phyloP scores from a whole-genome alignment of 2,888 invertebrate genomes.

The Entomobrya multifasciata region DNA sequence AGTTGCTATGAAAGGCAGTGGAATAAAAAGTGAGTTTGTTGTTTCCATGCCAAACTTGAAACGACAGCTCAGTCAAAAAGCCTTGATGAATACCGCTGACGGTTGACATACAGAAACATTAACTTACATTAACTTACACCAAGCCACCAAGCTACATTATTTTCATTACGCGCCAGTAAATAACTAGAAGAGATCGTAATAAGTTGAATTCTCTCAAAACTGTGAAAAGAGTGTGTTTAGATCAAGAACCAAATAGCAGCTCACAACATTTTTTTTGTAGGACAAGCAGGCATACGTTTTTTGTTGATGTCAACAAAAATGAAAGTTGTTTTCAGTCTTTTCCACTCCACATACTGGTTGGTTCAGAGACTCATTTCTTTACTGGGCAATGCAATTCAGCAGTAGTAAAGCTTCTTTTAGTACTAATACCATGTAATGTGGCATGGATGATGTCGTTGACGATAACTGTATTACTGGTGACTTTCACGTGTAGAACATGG shows the following conservation, averaged over 20 bases:
- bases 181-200: not conserved
- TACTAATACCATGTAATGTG: constrained; percentile 9
- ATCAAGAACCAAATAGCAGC: too few species aligned
- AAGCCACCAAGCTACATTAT: not conserved
- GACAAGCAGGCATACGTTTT: not conserved
- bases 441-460: not conserved
- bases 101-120: not conserved
- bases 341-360: not conserved
- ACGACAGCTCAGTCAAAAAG: too few species aligned
- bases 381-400: not conserved
- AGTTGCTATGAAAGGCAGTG: too few species aligned
- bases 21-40: too few species aligned
- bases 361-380: not conserved
- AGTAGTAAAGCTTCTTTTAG: constrained; percentile 33
- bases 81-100: not conserved
- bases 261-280: not conserved
- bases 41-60: too few species aligned
- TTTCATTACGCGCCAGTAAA: constrained; percentile 15
- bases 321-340: constrained; percentile 29
- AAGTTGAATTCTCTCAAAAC: not conserved
- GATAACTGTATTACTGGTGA: constrained; percentile 3
- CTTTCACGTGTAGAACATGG: not conserved
- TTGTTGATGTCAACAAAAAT: constrained; percentile 47
- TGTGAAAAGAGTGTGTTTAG: too few species aligned
- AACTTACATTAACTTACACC: not conserved